phyloP scores from a whole-genome alignment of 2,113 vertebrate species.

The Psettodes erumei region DNA sequence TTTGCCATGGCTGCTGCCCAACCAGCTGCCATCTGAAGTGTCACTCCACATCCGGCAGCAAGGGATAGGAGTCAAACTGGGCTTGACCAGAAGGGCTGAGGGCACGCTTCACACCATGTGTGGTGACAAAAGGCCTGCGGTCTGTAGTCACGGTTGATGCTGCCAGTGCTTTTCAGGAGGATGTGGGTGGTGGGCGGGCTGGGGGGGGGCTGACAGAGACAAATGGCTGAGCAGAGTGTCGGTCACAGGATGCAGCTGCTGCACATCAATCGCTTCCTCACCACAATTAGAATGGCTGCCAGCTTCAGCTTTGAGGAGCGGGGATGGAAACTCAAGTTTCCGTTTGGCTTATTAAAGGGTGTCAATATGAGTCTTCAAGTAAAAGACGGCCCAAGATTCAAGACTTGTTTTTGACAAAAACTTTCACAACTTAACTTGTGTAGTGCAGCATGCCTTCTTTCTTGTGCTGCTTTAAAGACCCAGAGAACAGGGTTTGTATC shows the following conservation, averaged over 20 bases:
- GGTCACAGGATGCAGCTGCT: slow-evolving; percentile 84
- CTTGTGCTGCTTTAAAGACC: background rate
- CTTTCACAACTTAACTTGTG: slow-evolving; percentile 24
- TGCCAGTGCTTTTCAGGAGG: slow-evolving; percentile 73
- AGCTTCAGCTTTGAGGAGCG: slow-evolving; percentile 36
- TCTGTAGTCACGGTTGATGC: slow-evolving; percentile 44
- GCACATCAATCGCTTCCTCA: slow-evolving; percentile 77
- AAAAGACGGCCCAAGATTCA: background rate
- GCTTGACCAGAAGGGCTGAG: slow-evolving; percentile 67
- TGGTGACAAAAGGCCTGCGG: slow-evolving; percentile 54
- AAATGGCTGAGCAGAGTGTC: slow-evolving; percentile 74
- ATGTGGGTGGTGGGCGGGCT: slow-evolving; percentile 62
- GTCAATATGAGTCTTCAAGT: slow-evolving; percentile 30
- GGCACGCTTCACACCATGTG: slow-evolving; percentile 51
- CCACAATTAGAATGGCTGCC: slow-evolving; percentile 75
- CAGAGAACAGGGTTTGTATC: background rate
- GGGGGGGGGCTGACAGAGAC: slow-evolving; percentile 76
- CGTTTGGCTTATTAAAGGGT: slow-evolving; percentile 40
- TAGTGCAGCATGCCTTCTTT: background rate
- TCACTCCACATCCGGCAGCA: slow-evolving; percentile 50
- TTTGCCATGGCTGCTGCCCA: slow-evolving; percentile 52
- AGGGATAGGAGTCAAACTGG: slow-evolving; percentile 62
- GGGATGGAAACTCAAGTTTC: slow-evolving; percentile 44
- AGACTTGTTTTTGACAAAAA: slow-evolving; percentile 2
- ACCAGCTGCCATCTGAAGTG: slow-evolving; percentile 74